Evolutionary conservation across 2,888 invertebrate species (phyloP), one percentile per base, ranked within the genome.

Genomic region (Meteorus cinctellus): DNA sequence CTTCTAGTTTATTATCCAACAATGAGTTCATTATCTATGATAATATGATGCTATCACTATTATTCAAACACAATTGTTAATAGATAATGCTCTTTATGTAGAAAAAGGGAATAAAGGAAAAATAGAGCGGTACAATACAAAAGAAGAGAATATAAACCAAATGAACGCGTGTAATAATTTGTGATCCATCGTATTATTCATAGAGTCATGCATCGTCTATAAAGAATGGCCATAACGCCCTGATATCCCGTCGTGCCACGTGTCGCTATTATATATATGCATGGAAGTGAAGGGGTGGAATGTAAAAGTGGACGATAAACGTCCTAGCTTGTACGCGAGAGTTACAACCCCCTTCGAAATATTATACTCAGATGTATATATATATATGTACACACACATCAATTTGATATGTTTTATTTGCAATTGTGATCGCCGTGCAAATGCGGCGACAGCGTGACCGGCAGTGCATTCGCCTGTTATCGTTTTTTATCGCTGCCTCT

Each of bases 251-350:
- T 55, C 34, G 59, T 55, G 55, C 41, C n/a, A 31, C 27, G 36
- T 51, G 59, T 34, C 34, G 48, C 62, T 31, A n/a, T 19, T 65
- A 36, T 36, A 48, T 62, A 48, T 27, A 48, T 1, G 31, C 16
- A 59, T 19, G 29, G 10, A 34, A 48, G 62, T n/a, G 45, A 31
- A 16, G 29, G 66, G 63, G 69, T n/a, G 45, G 45, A 16, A 45
- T 36, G 51, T 59, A 19, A 67, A 67, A 76, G 72, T 72, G 66
- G 45, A 76, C 72, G 76, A 76, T 76, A 76, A 76, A 76, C 68
- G 72, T 72, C 72, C 67, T 62, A 45, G 62, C 60, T 45, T 67
- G 72, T 72, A 68, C 68, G 68, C 76, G 65, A 59, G 66, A 72
- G 67, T 67, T 76, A 76, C 72, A 67, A 19, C 48, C 59, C 36